A percentile compares a stretch with the other conserved stretches of the same genome.
Evolutionary conservation across 1,140 invertebrate genomes (phyloP).

Genomic region (Teleopsis dalmanni): DNA sequence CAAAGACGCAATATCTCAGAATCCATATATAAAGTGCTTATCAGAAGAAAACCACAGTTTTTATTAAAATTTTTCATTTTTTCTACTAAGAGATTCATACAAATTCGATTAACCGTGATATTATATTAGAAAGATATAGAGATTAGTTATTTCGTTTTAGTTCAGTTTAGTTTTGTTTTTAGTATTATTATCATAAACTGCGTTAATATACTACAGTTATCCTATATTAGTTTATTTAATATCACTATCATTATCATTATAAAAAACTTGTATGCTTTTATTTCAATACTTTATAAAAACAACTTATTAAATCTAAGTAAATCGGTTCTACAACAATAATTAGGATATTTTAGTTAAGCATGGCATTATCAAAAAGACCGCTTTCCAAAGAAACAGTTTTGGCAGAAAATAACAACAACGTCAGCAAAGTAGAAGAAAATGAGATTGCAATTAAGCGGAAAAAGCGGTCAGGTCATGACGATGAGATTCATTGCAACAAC

Average conservation of each 20-base stretch:
- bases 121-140: neutral
- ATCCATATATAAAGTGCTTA: neutral
- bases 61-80: neutral
- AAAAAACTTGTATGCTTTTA: too few species aligned
- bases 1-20: neutral
- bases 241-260: too few species aligned
- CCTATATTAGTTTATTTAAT: too few species aligned
- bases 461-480: constrained; percentile 40
- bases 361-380: constrained; percentile 41
- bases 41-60: neutral
- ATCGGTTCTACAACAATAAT: too few species aligned
- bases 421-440: constrained; percentile 23
- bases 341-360: too few species aligned
- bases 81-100: neutral
- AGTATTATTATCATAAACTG: too few species aligned
- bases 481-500: constrained; percentile 23
- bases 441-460: constrained; percentile 33
- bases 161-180: too few species aligned
- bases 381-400: constrained; percentile 38
- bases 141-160: neutral
- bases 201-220: too few species aligned
- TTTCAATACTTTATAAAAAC: neutral
- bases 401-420: constrained; percentile 25
- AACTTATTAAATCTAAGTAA: too few species aligned
- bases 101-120: neutral